Conservation (phyloP, 1,140 invertebrate genomes). For the Vollenhovia emeryi region DNA sequence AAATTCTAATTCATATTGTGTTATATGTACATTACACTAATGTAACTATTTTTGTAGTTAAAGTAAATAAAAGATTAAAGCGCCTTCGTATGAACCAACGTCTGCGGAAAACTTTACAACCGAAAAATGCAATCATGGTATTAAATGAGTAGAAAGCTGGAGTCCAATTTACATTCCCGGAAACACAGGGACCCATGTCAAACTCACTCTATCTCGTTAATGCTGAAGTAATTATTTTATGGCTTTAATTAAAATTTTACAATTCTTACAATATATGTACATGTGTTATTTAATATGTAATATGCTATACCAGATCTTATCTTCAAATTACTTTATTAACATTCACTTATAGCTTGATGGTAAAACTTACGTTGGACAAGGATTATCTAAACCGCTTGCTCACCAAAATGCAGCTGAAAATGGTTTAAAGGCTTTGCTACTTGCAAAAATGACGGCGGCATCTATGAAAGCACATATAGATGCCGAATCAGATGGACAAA, state of each 20-base stretch:
- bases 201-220: slow-evolving; percentile 83
- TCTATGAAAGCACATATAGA: slow-evolving; percentile 82
- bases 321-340: background rate
- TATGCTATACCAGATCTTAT: background rate
- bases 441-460: slow-evolving; percentile 88
- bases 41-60: slow-evolving; percentile 74
- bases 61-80: slow-evolving; percentile 84
- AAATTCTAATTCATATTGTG: slow-evolving; percentile 21
- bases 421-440: slow-evolving; percentile 89
- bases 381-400: slow-evolving; percentile 85
- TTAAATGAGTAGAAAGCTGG: slow-evolving; percentile 92
- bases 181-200: slow-evolving; percentile 79
- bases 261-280: background rate
- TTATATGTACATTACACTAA: slow-evolving; percentile 14
- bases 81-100: slow-evolving; percentile 89
- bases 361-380: slow-evolving; percentile 86
- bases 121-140: slow-evolving; percentile 95
- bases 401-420: slow-evolving; percentile 90
- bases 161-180: slow-evolving; percentile 83
- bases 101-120: slow-evolving; percentile 89
- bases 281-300: slow-evolving; percentile 6
- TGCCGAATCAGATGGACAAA: slow-evolving; percentile 77
- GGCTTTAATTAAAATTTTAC: slow-evolving; percentile 29
- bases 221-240: slow-evolving; percentile 79
- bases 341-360: slow-evolving; percentile 83